Evolutionary conservation across 2,888 invertebrate genomes (phyloP).

Genomic region (Podabrus alpinus): DNA sequence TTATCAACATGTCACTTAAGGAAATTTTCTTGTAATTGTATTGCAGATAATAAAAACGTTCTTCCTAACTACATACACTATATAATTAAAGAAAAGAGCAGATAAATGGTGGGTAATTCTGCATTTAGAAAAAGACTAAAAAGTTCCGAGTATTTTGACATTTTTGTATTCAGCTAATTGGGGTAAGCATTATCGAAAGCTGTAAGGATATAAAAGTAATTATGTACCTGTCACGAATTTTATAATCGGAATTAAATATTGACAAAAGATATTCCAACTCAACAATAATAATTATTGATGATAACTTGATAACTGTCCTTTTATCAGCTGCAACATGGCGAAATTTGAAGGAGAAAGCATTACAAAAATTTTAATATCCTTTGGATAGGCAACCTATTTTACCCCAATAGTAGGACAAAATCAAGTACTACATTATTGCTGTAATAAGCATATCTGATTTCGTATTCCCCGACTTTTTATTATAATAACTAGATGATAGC

Average conservation of each 20-base stretch:
- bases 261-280: background rate
- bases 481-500: no score
- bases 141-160: background rate
- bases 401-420: background rate
- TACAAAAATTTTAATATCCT: background rate
- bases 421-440: no score
- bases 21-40: conserved; percentile 34
- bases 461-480: no score
- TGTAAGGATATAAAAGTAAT: background rate
- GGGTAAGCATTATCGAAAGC: background rate
- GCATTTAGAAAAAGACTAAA: background rate
- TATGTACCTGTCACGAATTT: background rate
- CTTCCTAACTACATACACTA: background rate
- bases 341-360: no score
- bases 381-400: background rate
- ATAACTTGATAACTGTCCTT: no score
- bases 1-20: conserved; percentile 43
- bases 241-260: background rate
- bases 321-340: no score
- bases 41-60: background rate
- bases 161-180: background rate
- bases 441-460: no score
- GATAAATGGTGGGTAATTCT: background rate
- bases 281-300: no score
- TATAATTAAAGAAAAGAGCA: background rate